Evolutionary conservation across 2,113 vertebrate genomes (phyloP), one percentile per base, ranked within the genome.

Genomic region (Gymnorhina tibicen): DNA sequence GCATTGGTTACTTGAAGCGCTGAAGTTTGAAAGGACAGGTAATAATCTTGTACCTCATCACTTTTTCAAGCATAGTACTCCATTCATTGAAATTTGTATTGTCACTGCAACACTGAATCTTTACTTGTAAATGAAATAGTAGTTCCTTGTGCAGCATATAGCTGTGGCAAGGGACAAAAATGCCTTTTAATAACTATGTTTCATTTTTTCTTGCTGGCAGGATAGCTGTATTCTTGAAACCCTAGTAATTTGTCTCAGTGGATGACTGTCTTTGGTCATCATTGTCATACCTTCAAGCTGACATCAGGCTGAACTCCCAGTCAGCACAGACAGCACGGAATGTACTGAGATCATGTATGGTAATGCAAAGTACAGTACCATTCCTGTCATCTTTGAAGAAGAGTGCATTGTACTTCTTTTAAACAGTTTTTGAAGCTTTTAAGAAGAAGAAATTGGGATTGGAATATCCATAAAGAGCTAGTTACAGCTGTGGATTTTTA

Each of bases 401-500:
- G 46, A 50, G 79, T 68, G 83, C 47, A 64, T 69, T 75, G 75
- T 77, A 78, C 66, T 72, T 91, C 47, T 89, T 94, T 90, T 69
- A 93, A 91, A 78, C 41, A 88, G 56, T 89, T 93, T 24, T 49
- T 87, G 50, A 93, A 82, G 35, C 70, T 90, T 78, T 91, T 82
- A 74, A 91, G 67, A 83, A 74, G 37, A 89, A 68, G 15, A 81
- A 82, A 50, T 62, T 83, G 3, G 24, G 23, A 59, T 66, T 83
- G 52, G 83, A 84, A 85, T 91, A 95, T 60, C 60, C 53, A 88
- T 89, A 94, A 96, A 89, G 85, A 79, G 28, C 47, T 89, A 83
- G 63, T 88, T 81, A 84, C 27, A 89, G 14, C 35, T 95, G 63
- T 89, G 73, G 46, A 60, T 86, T 96, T 95, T 97, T 85, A 91